Evolutionary conservation across 2,113 vertebrate species (phyloP).

Genomic region (Syrrhaptes paradoxus): DNA sequence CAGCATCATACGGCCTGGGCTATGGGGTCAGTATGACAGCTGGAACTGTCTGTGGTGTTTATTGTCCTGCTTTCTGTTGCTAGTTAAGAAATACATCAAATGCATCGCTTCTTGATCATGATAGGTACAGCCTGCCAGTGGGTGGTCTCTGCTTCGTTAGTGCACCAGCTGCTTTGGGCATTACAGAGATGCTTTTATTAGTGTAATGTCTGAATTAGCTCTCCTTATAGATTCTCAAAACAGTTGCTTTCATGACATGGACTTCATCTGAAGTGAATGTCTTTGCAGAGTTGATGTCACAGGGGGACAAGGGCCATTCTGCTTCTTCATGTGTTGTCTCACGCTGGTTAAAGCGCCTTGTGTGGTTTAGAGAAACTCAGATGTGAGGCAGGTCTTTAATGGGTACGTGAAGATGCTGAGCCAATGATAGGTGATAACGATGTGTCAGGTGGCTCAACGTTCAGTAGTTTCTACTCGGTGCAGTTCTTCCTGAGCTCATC

Average conservation of each 20-base stretch:
- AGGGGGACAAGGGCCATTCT: background rate
- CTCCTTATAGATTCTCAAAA: background rate
- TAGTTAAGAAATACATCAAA: background rate
- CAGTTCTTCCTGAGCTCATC: background rate
- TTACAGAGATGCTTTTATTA: background rate
- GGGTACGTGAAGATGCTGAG: background rate
- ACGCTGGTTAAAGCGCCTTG: fast-evolving
- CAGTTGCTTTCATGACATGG: background rate
- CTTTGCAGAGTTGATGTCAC: background rate
- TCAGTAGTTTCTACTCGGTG: background rate
- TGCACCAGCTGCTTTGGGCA: background rate
- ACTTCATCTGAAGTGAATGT: background rate
- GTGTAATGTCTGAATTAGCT: background rate
- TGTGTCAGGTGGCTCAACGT: background rate
- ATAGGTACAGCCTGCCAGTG: background rate
- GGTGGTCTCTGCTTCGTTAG: background rate
- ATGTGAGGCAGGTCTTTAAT: background rate
- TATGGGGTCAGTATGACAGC: background rate
- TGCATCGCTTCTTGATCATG: background rate
- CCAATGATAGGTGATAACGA: background rate
- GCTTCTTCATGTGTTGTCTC: background rate
- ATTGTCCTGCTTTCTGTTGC: background rate
- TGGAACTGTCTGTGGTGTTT: background rate
- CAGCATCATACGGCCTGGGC: background rate
- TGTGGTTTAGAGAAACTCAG: background rate